phyloP scores from a whole-genome alignment of 2,888 invertebrate genomes.

The Odontothrips loti region DNA sequence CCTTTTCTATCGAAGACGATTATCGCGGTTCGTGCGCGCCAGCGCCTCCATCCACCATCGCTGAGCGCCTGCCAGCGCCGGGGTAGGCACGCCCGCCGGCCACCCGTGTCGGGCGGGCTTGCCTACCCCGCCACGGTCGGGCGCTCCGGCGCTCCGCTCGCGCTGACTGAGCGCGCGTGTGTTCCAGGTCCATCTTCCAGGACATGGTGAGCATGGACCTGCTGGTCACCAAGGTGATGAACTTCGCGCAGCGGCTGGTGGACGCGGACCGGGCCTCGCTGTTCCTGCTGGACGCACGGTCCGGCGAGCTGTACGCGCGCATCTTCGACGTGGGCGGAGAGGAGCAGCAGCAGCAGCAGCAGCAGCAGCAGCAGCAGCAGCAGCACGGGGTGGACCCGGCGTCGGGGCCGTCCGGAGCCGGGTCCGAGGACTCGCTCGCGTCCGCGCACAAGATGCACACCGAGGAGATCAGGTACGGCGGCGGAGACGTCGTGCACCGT shows the following conservation, averaged over 20 bases:
- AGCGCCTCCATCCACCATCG: not conserved
- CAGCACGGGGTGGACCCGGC: conserved; percentile 38
- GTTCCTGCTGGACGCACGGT: conserved; percentile 70
- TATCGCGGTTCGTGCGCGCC: too few relatives aligned
- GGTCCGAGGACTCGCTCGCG: not conserved
- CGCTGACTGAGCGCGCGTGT: conserved; percentile 14
- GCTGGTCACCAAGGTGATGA: conserved; percentile 76
- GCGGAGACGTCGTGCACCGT: not conserved
- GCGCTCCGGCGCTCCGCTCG: not conserved
- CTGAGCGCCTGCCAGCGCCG: not conserved
- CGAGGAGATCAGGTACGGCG: conserved; percentile 36
- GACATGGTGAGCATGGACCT: conserved; percentile 81
- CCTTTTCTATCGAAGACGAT: conserved; percentile 22
- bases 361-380: conserved; percentile 39
- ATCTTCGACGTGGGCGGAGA: conserved; percentile 67
- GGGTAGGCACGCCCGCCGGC: not conserved
- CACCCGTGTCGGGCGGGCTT: not conserved
- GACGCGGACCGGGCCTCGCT: conserved; percentile 79
- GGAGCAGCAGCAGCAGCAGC: conserved; percentile 37
- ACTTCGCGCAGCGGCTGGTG: conserved; percentile 74
- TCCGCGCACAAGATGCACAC: conserved; percentile 26
- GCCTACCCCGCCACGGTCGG: not conserved
- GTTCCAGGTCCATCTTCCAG: conserved; percentile 74
- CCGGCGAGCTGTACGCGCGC: conserved; percentile 71
- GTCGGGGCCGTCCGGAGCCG: conserved; percentile 34